phyloP scores from a whole-genome alignment of 2,113 vertebrate species.

The Epinephelus lanceolatus region DNA sequence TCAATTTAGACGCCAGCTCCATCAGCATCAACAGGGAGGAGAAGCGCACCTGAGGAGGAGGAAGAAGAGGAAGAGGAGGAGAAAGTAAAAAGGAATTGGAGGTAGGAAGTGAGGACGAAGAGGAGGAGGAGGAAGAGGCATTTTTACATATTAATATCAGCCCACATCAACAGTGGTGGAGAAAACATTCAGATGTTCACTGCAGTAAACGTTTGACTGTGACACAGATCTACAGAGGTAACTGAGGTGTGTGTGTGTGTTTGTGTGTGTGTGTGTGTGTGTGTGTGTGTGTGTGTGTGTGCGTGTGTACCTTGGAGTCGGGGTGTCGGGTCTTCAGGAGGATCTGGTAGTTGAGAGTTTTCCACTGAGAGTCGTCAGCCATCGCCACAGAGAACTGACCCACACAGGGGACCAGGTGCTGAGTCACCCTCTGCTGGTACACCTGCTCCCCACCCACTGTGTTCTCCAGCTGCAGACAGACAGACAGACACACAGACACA shows the following conservation, averaged over 20 bases:
- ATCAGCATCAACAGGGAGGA: constrained; percentile 90
- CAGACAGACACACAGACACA: neutral
- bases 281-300: neutral
- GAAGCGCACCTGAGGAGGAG: constrained; percentile 90
- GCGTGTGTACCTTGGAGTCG: constrained; percentile 86
- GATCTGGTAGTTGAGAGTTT: constrained; percentile 94
- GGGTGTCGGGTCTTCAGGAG: constrained; percentile 92
- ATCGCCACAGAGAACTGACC: constrained; percentile 93
- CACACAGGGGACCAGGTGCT: constrained; percentile 91
- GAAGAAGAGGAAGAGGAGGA: no score
- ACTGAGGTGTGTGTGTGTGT: neutral
- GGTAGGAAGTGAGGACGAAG: no score
- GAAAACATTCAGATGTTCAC: no score
- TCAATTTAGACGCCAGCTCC: constrained; percentile 91
- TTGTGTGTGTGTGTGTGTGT: neutral
- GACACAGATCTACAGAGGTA: no score
- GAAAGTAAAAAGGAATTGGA: no score
- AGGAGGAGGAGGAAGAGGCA: no score
- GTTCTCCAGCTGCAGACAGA: constrained; percentile 90
- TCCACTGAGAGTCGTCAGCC: constrained; percentile 94
- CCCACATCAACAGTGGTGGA: no score
- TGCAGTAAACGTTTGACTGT: no score
- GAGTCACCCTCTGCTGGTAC: constrained; percentile 87
- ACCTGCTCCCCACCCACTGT: constrained; percentile 87
- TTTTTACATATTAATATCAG: no score